Evolutionary conservation across 2,113 vertebrate genomes (phyloP), one percentile per base, ranked within the genome.

Genomic region (Gavialis gangeticus): DNA sequence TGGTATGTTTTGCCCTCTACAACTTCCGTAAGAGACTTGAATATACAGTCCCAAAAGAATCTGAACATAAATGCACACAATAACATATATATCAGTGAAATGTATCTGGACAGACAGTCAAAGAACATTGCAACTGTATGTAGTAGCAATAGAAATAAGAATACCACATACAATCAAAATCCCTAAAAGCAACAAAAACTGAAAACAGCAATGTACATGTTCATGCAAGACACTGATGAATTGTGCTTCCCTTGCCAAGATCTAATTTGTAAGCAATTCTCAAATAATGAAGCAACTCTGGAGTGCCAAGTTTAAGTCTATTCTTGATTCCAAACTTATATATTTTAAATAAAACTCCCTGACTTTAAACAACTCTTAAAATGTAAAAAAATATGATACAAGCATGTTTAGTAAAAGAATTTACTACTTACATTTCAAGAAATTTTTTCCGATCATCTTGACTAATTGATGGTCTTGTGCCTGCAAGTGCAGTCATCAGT

Each of bases 401-500:
- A 87, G 16, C 13, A 58, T 57, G 75, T 86, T n/a, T 79, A 75
- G 6, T 55, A 27, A 69, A 10, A 62, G 54, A 77, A 64, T 12
- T 2, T 37, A 24, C 15, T 67, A 98, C 99, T 99, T 97, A 99
- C 99, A 99, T 97, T 76, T 98, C 98, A 91, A 96, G 94, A 96
- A 99, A 99, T 94, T 95, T 98, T 85, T 96, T 98, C 99, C 99
- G 99, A 97, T 99, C 99, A 1, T 98, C 98, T 86, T 97, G 98
- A 96, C 97, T 98, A 85, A 99, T 97, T 60, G 99, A 99, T 1
- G 99, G 98, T 92, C 98, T 98, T 84, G 98, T 99, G 71, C 87
- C 96, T 75, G 97, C 93, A 93, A 99, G 97, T 4, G 99, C 99
- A 12, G 98, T 92, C 88, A 98, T 96, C 87, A 99, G 87, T 80